These are phyloP conservation scores for Caenorhabditis briggsae DNA, from an alignment of 1,140 invertebrate genomes.

Conservation along the genomic window DNA sequence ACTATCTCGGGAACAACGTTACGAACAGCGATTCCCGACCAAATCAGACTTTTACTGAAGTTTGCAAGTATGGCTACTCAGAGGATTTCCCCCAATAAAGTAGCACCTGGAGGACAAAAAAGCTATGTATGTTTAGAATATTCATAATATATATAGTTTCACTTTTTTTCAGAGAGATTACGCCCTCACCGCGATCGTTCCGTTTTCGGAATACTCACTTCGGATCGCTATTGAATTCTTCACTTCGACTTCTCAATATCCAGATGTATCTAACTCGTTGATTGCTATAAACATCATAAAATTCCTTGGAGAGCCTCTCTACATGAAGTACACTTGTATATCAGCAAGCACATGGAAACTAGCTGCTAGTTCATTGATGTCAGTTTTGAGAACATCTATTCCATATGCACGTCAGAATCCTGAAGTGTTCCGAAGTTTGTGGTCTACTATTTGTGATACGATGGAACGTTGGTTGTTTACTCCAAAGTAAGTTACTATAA, in stretches of 20 bases:
- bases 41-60: conserved; percentile 71
- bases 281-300: conserved; percentile 72
- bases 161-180: conserved; percentile 64
- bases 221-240: conserved; percentile 72
- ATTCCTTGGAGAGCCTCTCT: conserved; percentile 81
- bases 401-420: conserved; percentile 87
- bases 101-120: conserved; percentile 50
- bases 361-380: conserved; percentile 85
- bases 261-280: conserved; percentile 69
- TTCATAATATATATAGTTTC: neutral
- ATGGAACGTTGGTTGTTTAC: conserved; percentile 89
- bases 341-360: conserved; percentile 89
- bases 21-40: conserved; percentile 69
- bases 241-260: conserved; percentile 64
- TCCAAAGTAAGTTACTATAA: conserved; percentile 81
- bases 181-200: conserved; percentile 70
- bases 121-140: conserved; percentile 46
- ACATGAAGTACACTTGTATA: conserved; percentile 87
- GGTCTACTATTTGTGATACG: conserved; percentile 87
- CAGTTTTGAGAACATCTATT: conserved; percentile 86
- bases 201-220: conserved; percentile 74
- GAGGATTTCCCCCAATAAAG: conserved; percentile 40
- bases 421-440: conserved; percentile 81
- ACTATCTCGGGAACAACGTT: conserved; percentile 64
- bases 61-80: conserved; percentile 71